These are phyloP conservation scores for Gonioctena quinquepunctata DNA, from an alignment of 1,140 invertebrate species.

Conservation along the genomic window DNA sequence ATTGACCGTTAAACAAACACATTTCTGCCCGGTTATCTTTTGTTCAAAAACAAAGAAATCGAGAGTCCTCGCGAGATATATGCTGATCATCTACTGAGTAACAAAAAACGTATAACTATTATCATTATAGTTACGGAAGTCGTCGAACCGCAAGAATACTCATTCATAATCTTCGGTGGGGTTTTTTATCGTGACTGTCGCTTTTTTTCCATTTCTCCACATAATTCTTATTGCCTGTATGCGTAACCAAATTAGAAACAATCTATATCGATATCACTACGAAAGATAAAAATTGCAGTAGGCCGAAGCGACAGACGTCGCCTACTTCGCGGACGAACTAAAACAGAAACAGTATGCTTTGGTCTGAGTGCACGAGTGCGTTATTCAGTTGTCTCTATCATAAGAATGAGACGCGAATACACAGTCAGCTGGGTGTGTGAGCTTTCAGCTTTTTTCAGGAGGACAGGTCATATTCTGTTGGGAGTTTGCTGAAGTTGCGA, in stretches of 20 bases:
- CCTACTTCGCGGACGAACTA: conserved; percentile 11
- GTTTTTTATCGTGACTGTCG: background rate
- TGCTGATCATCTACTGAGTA: background rate
- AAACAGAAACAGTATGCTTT: conserved; percentile 6
- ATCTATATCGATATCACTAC: background rate
- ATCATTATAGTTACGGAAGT: background rate
- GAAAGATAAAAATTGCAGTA: background rate
- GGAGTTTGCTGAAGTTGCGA: background rate
- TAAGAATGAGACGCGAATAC: background rate
- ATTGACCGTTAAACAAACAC: background rate
- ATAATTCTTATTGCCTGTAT: background rate
- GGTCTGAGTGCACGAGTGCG: background rate
- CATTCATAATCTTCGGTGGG: background rate
- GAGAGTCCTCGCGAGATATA: background rate
- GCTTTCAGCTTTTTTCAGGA: conserved; percentile 10
- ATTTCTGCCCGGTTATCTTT: background rate
- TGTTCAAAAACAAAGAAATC: conserved; percentile 8
- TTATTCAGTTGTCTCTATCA: background rate
- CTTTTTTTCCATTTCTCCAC: background rate
- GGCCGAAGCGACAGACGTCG: conserved; percentile 3
- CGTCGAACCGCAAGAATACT: background rate
- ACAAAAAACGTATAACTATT: background rate
- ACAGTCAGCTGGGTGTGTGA: background rate
- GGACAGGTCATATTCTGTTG: background rate
- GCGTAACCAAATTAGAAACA: background rate